A percentile compares a stretch with the other conserved stretches of the same genome.
Conservation (phyloP, 2,797 vertebrate species). For the Muraenolepis orangiensis region DNA sequence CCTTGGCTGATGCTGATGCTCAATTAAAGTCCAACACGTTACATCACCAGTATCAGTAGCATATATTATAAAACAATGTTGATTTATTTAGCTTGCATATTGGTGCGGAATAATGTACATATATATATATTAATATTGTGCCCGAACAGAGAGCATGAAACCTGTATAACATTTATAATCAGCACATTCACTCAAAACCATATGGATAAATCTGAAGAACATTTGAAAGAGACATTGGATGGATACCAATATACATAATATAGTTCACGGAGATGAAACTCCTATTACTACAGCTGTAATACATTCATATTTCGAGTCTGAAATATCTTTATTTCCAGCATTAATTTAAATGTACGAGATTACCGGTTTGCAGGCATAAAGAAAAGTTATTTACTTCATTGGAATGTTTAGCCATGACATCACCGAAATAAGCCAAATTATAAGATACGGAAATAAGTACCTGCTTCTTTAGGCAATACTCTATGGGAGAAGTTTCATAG, state of each 20-base stretch:
- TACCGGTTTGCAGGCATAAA: background rate
- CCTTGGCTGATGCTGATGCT: background rate
- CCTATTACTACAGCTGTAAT: conserved; percentile 24
- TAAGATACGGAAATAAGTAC: background rate
- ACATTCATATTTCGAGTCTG: conserved; percentile 21
- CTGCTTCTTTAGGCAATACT: background rate
- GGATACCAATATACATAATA: too few relatives aligned
- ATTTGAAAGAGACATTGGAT: background rate
- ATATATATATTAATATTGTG: background rate
- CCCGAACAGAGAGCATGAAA: background rate
- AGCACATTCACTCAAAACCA: background rate
- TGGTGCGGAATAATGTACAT: background rate
- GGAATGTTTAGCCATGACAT: conserved; percentile 14
- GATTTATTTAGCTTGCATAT: background rate
- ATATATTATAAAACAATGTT: background rate
- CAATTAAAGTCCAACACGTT: background rate
- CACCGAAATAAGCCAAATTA: background rate
- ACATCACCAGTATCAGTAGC: background rate
- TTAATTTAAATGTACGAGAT: background rate
- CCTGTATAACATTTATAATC: background rate
- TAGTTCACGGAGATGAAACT: conserved; percentile 47
- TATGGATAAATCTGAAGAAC: background rate
- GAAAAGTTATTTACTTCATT: background rate
- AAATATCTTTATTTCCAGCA: conserved; percentile 13
- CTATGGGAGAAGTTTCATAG: background rate